Evolutionary conservation across 2,113 vertebrate species (phyloP).

Genomic region (Hyperoodon ampullatus): DNA sequence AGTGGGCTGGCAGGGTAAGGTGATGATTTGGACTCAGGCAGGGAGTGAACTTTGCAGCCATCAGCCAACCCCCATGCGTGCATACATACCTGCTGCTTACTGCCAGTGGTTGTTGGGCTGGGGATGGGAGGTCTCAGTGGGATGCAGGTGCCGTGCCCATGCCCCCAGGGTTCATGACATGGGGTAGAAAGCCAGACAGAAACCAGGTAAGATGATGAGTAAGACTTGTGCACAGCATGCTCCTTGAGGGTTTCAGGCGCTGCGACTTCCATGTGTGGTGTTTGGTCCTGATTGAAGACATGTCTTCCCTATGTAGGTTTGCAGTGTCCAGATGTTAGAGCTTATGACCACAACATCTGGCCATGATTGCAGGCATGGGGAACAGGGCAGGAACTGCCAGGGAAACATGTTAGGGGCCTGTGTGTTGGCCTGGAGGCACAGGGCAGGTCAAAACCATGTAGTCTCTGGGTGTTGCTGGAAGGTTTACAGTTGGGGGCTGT

Average conservation of each 20-base stretch:
- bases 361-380: not conserved
- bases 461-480: not conserved
- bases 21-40: not conserved
- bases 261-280: not conserved
- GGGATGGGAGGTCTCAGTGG: no score
- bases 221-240: no score
- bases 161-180: not conserved
- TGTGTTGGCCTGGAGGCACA: not conserved
- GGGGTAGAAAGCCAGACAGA: not conserved
- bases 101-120: not conserved
- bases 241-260: rapidly evolving
- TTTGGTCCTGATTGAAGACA: not conserved
- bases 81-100: not conserved
- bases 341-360: not conserved
- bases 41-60: not conserved
- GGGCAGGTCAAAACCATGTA: not conserved
- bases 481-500: not conserved
- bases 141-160: not conserved
- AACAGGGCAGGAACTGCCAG: not conserved
- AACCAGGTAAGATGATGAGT: not conserved
- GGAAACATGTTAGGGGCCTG: not conserved
- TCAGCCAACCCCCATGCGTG: not conserved
- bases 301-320: not conserved
- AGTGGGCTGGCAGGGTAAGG: rapidly evolving
- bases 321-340: not conserved